Evolutionary conservation across 2,797 vertebrate species (phyloP), one percentile per base, ranked within the genome.

Genomic region (Gymnoscopelus braueri): DNA sequence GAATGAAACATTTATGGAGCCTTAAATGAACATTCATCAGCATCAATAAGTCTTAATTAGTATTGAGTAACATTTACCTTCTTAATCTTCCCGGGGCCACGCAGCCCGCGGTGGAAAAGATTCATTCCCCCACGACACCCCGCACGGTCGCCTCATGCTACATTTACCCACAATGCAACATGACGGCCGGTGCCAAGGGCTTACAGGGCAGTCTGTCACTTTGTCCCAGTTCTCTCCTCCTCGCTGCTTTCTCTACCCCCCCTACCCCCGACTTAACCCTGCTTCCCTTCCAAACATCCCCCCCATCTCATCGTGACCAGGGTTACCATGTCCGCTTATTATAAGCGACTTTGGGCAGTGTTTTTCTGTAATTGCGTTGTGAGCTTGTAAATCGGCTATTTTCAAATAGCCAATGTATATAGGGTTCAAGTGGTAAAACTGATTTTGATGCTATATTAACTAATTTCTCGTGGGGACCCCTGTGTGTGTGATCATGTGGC

Each of bases 191-290:
- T 78, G 89, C 91, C 91, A 90, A 84, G 73, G 78, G 85, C 89
- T 81, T 77, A 80, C 80, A 60, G 52, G 84, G 87, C 88, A 86
- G 89, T 92, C 89, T 91, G 89, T 89, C 88, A 72, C 88, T 83
- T 67, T 64, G 79, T 72, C 84, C 85, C 71, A 48, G 5, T 67
- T 78, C 69, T n/a, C 44, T 44, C 1, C 35, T 14, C 58, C 58
- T 10, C 5, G 5, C n/a, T 15, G 29, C 58, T 39, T n/a, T 35
- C 32, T 35, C 14, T 9, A 9, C 32, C 14, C 58, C n/a, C 35
- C 9, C 32, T 35, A n/a, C 29, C 50, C n/a, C 14, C 14, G n/a
- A 51, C 12, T 13, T 51, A 44, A 44, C 39, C 39, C 39, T 44
- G 39, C 39, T 2, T 39, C 8, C 39, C 8, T 39, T 39, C 39